A percentile compares a stretch with the other conserved stretches of the same genome.
Evolutionary conservation across 2,888 invertebrate species (phyloP).

Genomic region (Hecatera dysodea): DNA sequence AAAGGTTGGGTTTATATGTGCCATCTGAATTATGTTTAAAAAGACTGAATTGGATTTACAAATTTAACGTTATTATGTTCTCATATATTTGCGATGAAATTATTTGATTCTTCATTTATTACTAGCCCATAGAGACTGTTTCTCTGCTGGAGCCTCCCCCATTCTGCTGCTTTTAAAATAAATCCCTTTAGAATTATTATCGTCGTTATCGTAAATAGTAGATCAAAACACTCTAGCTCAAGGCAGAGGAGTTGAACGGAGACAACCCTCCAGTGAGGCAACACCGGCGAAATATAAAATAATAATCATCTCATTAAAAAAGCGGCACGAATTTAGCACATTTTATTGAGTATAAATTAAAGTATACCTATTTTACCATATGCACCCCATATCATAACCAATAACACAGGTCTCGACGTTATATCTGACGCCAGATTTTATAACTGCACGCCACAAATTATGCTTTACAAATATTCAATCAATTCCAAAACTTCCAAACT

Average conservation of each 20-base stretch:
- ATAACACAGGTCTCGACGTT: slow-evolving; percentile 15
- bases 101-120: neutral
- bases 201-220: neutral
- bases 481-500: neutral
- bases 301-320: neutral
- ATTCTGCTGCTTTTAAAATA: neutral
- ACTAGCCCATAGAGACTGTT: neutral
- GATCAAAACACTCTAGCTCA: neutral
- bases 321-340: slow-evolving; percentile 48
- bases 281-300: neutral
- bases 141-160: neutral
- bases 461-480: neutral
- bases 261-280: neutral
- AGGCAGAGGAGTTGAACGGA: neutral
- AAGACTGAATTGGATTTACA: neutral
- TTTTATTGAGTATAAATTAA: slow-evolving; percentile 21
- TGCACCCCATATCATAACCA: slow-evolving; percentile 24
- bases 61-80: neutral
- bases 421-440: slow-evolving; percentile 45
- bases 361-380: slow-evolving; percentile 40
- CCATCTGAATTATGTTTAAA: neutral
- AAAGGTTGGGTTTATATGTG: neutral
- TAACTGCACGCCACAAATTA: slow-evolving; percentile 8
- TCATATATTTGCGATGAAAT: neutral
- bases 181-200: neutral